Base-by-base conservation (phyloP, 1,140 invertebrate genomes). In the Dendroctonus ponderosae region DNA sequence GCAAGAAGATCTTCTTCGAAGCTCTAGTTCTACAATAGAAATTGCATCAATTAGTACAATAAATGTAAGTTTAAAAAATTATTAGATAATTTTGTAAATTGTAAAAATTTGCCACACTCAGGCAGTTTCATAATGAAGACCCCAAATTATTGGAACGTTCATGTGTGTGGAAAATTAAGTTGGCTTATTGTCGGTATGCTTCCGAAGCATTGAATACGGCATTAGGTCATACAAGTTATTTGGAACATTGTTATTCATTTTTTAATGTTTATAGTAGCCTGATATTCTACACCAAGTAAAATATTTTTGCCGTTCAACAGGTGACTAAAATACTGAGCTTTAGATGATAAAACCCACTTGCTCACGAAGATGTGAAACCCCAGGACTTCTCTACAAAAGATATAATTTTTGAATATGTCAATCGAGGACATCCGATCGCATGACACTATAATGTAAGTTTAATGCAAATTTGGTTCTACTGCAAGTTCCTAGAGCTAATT, bases 401-500 rank as follows among this genome's bases (percentile, higher is more conserved):
- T 46, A 11, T 1, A 46, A 46, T 14, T 14, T 11, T 2, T 11
- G 4, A 4, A 12, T 4, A 46, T 11, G 1, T 14, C 9, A 1
- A 46, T 2, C 44, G 1, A 11, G 9, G 6, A 59, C n/a, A 49
- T 6, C 37, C n/a, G 14, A 42, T 59, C 11, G 11, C 52, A 46
- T 5, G 43, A 44, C 15, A 50, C 40, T 11, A 53, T 38, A 53
- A 38, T n/a, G 42, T 59, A 59, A 56, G 11, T 11, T 46, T 14
- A 46, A 26, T 1, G 44, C 44, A 3, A 46, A 46, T 46, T 11
- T 46, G 12, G 44, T 46, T 46, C 4, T 46, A 4, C 7, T 37
- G 63, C 63, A 66, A 57, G 54, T n/a, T 49, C 5, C 63, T 66
- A 66, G 63, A 66, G 49, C 56, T 59, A 41, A 12, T 66, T 59